Conservation (phyloP, 2,113 vertebrate species). For the Spilogale gracilis region DNA sequence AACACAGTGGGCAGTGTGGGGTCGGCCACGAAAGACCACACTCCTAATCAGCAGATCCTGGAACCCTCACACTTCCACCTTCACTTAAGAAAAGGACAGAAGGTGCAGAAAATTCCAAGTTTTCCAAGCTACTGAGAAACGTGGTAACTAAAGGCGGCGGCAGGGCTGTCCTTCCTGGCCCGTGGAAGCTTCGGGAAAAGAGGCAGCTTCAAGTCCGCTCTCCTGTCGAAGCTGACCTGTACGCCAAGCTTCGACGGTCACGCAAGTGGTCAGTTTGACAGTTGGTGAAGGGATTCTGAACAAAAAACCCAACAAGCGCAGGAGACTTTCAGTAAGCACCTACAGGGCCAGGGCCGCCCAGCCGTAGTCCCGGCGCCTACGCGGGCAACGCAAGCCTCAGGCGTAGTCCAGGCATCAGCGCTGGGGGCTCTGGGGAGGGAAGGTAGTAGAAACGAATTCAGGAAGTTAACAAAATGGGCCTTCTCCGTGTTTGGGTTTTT, state of each 20-base stretch:
- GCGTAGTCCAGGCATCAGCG: background rate
- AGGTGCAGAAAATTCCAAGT: background rate
- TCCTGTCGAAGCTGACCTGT: background rate
- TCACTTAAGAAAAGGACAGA: background rate
- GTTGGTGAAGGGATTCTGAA: background rate
- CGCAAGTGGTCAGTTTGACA: background rate
- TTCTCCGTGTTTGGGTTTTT: background rate
- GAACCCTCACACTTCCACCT: background rate
- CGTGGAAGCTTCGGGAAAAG: accelerated
- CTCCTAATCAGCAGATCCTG: background rate
- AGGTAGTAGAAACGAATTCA: too few relatives aligned
- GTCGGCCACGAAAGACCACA: background rate
- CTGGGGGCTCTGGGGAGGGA: accelerated
- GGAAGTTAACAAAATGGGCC: too few relatives aligned
- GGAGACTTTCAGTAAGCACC: background rate
- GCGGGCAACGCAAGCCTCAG: too few relatives aligned
- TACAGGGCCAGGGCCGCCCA: background rate
- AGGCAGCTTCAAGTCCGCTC: background rate
- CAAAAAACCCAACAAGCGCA: background rate
- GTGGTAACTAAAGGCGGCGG: too few relatives aligned
- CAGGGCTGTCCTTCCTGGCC: accelerated
- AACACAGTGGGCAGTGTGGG: background rate
- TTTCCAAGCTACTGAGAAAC: background rate
- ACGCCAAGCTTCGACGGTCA: background rate
- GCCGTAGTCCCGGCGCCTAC: too few relatives aligned